Percentiles rank a stretch among this genome's conserved stretches.
Evolutionary conservation across 2,113 vertebrate species (phyloP).

Genomic region (Callithrix jacchus): DNA sequence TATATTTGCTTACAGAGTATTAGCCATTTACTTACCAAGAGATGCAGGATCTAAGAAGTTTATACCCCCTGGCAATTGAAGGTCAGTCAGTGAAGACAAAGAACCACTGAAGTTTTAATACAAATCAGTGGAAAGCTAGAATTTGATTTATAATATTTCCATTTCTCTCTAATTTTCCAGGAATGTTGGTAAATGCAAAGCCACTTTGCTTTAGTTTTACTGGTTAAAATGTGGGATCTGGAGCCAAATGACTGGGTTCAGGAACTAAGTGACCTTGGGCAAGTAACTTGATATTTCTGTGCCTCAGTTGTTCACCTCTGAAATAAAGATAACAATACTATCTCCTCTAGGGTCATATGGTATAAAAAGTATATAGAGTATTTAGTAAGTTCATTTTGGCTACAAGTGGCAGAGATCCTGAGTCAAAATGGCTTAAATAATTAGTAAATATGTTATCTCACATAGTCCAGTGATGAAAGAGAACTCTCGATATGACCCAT

Average conservation of each 20-base stretch:
- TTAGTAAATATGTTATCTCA: not conserved
- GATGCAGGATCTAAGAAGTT: not conserved
- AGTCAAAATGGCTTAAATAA: slow-evolving; percentile 31
- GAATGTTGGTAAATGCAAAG: not conserved
- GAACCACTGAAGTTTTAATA: not conserved
- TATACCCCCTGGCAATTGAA: not conserved
- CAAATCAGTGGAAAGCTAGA: slow-evolving; percentile 4
- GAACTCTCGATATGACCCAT: not conserved
- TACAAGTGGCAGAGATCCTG: slow-evolving; percentile 14
- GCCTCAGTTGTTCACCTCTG: not conserved
- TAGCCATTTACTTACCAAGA: slow-evolving; percentile 6
- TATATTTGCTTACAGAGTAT: slow-evolving; percentile 40
- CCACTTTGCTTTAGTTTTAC: slow-evolving; percentile 14
- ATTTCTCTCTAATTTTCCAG: slow-evolving; percentile 12
- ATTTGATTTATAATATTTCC: slow-evolving; percentile 16
- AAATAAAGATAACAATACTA: not conserved
- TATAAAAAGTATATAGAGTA: slow-evolving; percentile 33
- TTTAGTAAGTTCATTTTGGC: not conserved
- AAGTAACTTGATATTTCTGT: slow-evolving; percentile 17
- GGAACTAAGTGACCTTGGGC: not conserved
- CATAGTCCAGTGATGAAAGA: not conserved
- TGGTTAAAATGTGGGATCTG: not conserved
- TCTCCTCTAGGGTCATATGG: not conserved
- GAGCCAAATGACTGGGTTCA: not conserved
- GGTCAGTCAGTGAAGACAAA: not conserved